Conservation (phyloP, 2,888 invertebrate genomes). For the Oligia strigilis region DNA sequence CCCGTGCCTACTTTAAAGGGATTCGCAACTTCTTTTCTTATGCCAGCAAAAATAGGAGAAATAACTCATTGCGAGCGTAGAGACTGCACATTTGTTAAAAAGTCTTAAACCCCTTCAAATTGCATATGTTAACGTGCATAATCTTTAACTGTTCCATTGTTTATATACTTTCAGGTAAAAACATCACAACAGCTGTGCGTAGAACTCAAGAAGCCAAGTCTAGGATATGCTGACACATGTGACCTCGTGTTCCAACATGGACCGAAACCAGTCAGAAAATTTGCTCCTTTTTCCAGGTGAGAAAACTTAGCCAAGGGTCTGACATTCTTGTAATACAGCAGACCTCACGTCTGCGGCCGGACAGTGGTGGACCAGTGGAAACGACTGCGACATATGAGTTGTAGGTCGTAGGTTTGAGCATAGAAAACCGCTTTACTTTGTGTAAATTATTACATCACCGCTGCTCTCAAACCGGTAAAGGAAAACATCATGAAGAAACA, state of each 20-base stretch:
- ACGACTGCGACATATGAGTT: neutral
- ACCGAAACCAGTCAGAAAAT: conserved; percentile 91
- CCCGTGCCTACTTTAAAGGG: neutral
- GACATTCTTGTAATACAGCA: neutral
- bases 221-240: conserved; percentile 96
- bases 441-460: neutral
- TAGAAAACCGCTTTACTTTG: neutral
- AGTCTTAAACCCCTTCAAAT: neutral
- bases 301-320: neutral
- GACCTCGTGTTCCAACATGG: conserved; percentile 95
- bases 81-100: neutral
- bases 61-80: too few relatives aligned
- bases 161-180: conserved; percentile 90
- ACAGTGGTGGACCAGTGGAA: neutral
- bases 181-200: conserved; percentile 94
- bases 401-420: neutral
- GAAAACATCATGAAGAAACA: neutral
- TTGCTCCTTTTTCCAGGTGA: conserved; percentile 92
- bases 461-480: neutral
- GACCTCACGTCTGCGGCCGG: neutral
- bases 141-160: neutral
- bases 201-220: conserved; percentile 92
- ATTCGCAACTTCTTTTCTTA: neutral
- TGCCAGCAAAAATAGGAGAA: neutral
- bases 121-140: neutral